Base-by-base conservation (phyloP, 2,797 vertebrate genomes). In the Molossus alvarezi region DNA sequence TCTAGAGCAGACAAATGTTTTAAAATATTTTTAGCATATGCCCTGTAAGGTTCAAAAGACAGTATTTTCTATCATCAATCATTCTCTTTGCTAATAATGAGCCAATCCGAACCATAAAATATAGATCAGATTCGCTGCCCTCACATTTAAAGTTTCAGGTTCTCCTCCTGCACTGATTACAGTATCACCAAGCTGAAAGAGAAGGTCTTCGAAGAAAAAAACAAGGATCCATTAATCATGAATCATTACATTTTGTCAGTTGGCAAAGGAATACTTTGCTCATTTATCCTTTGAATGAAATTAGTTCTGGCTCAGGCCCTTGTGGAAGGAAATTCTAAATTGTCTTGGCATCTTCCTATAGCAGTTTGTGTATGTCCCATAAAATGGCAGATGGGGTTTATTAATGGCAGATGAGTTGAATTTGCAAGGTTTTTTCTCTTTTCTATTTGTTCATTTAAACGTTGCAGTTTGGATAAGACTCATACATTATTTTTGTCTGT, bases 241-340 rank as follows among this genome's bases (percentile, higher is more conserved):
- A 98, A 98, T 98, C 98, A 98, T 98, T 98, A 98, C 88, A 45
- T 98, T 98, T 98, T 98, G 98, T 98, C 98, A 98, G 98, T 98
- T 98, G 98, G 98, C 98, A 98, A 97, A 97, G 97, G 93, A 96
- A 98, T 97, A 98, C 98, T 98, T 98, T 98, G 98, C 98, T 98
- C 98, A 98, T 98, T 99, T 98, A 98, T 98, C 97, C 98, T 97
- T 97, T 97, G 97, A 98, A 98, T 98, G 97, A 98, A 99, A 99
- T 99, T 98, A 98, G 97, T 98, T 98, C 97, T 83, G 89, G 98
- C 98, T 97, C 98, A 97, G 94, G 96, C 96, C 92, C 92, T 94
- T 93, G 96, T 97, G 98, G 97, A 98, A 98, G 97, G 97, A 97
- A 98, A 98, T 97, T 98, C 97, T 94, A 98, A 98, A 98, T 98